Percentiles rank a stretch among this genome's conserved stretches.
phyloP scores from a whole-genome alignment of 2,113 vertebrate genomes.

The Hippocampus zosterae region DNA sequence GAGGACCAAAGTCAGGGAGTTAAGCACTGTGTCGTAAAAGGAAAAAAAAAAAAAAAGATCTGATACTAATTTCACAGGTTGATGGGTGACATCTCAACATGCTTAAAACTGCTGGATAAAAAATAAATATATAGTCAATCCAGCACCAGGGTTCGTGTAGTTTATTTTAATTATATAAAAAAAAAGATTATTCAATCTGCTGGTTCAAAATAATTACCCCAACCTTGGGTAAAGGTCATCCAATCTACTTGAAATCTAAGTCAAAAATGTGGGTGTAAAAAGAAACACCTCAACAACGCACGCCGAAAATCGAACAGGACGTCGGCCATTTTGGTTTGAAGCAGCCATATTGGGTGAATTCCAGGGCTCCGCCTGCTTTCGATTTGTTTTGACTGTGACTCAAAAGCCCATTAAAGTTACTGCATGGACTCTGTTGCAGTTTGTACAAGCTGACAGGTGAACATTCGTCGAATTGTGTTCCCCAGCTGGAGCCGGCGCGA shows the following conservation, averaged over 20 bases:
- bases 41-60: too few relatives aligned
- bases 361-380: neutral
- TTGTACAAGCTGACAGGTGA: neutral
- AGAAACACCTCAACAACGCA: neutral
- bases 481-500: neutral
- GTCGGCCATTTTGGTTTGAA: neutral
- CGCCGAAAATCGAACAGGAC: neutral
- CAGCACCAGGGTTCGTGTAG: too few relatives aligned
- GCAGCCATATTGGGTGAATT: neutral
- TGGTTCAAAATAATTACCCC: too few relatives aligned
- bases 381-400: neutral
- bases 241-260: too few relatives aligned
- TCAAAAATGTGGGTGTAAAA: too few relatives aligned
- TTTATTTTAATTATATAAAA: too few relatives aligned
- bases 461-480: neutral
- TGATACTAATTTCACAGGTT: neutral
- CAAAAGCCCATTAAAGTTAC: constrained; percentile 3
- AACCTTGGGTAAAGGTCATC: too few relatives aligned
- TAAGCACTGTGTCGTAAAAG: neutral
- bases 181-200: too few relatives aligned
- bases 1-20: neutral
- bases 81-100: neutral
- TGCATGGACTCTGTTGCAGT: neutral
- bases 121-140: too few relatives aligned
- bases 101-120: too few relatives aligned